Evolutionary conservation across 2,113 vertebrate genomes (phyloP).

Genomic region (Condylura cristata): DNA sequence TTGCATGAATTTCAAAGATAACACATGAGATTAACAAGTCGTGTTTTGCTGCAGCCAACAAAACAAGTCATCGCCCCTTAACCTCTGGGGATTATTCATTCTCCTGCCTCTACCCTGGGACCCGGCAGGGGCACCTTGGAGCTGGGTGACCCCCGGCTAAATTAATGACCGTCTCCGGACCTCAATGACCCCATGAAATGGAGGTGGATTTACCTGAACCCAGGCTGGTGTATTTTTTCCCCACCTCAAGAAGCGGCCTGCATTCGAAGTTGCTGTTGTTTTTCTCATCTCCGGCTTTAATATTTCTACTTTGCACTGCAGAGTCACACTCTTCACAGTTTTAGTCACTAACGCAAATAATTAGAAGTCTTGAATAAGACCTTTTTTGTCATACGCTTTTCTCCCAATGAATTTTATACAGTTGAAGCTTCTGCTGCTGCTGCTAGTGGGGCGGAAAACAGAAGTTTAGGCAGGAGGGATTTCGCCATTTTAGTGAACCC

Average conservation of each 20-base stretch:
- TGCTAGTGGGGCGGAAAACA: not conserved
- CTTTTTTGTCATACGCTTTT: not conserved
- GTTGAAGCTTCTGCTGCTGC: not conserved
- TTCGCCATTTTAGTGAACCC: not conserved
- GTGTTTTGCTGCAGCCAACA: not conserved
- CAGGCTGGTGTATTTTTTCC: not conserved
- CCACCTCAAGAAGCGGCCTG: not conserved
- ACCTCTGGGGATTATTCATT: not conserved
- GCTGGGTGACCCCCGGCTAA: not conserved
- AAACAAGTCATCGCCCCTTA: not conserved
- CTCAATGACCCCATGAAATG: not conserved
- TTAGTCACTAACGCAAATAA: constrained; percentile 34
- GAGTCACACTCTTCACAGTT: constrained; percentile 13
- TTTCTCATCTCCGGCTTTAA: not conserved
- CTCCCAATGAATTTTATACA: not conserved
- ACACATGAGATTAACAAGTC: not conserved
- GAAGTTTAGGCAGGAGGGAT: not conserved
- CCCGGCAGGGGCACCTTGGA: not conserved
- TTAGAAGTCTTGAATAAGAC: constrained; percentile 24
- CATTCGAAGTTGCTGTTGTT: not conserved
- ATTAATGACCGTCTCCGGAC: not conserved
- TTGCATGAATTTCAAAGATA: constrained; percentile 51
- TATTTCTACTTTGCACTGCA: not conserved
- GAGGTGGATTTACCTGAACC: not conserved
- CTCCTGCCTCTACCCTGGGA: not conserved